A percentile compares a stretch with the other conserved stretches of the same genome.
Conservation (phyloP, 2,888 invertebrate genomes). For the Synergus laeviventris region DNA sequence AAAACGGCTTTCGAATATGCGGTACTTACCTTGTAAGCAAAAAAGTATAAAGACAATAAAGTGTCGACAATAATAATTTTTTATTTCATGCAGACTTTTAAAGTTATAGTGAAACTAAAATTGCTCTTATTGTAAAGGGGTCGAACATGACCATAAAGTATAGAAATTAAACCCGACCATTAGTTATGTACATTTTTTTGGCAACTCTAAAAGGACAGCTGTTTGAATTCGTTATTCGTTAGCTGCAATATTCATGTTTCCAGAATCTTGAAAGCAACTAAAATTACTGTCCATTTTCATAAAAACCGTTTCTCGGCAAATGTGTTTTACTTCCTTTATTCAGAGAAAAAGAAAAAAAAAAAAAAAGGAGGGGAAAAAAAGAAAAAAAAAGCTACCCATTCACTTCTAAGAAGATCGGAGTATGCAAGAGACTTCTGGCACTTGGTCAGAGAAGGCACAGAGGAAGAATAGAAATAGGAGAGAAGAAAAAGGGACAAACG, state of each 20-base stretch:
- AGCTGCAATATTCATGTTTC: neutral
- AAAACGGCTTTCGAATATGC: no score
- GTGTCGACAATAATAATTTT: no score
- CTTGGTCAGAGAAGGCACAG: neutral
- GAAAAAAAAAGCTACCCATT: neutral
- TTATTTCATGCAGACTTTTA: no score
- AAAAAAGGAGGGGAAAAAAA: neutral
- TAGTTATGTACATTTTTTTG: no score
- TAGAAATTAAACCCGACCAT: no score
- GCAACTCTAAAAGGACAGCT: no score
- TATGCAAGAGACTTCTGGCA: neutral
- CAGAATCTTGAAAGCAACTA: neutral
- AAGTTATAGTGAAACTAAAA: no score
- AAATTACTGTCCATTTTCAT: neutral
- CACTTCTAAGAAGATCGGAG: neutral
- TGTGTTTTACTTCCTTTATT: neutral
- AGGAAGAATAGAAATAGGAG: neutral
- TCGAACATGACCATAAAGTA: no score
- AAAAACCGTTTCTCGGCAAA: neutral
- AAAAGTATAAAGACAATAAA: no score
- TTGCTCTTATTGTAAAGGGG: no score
- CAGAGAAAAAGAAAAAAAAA: neutral
- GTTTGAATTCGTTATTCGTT: neutral
- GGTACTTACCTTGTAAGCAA: no score
- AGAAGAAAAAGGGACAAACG: conserved; percentile 36